Evolutionary conservation across 1,140 invertebrate species (phyloP), one percentile per base, ranked within the genome.

Genomic region (Nilaparvata lugens): DNA sequence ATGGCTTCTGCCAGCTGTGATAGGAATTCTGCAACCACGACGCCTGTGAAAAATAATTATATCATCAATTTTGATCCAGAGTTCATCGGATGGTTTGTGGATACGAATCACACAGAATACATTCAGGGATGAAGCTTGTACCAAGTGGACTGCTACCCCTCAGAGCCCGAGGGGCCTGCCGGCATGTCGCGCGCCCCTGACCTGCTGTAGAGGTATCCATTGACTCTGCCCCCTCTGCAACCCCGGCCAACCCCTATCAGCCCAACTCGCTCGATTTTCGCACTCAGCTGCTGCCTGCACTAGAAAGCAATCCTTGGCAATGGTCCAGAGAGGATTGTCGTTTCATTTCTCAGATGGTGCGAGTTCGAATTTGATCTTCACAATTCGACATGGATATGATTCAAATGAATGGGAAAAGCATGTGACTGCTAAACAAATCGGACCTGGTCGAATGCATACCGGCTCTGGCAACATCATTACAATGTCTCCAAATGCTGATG

Each of bases 371-470:
- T 93, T 71, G 93, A 95, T 69, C 76, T 97, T 56, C 93, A 14
- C 83, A 86, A 58, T 88, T 97, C 68, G 90, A 95, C 70, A 87
- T 92, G 81, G 92, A 95, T 68, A 85, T 93, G 76, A 95, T 97
- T 74, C 92, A 95, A 78, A 95, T 97, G 92, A 97, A 97, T 74
- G 95, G 94, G 51, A 95, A 95, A 77, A 93, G 93, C 0, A 73
- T 96, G 58, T 95, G 92, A 71, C 76, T 97, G 38, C 75, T 96
- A 57, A 95, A 89, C 19, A 89, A 95, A 72, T 84, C 83, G 4
- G 93, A 97, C 75, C 81, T 97, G 60, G 89, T 87, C 4, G 93
- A 95, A 68, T 79, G 94, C 58, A 91, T 91, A 65, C 92, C 93
- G 88, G 91, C 0, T 91, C 91, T 18, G 94, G 94, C 0, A 93